phyloP scores from a whole-genome alignment of 2,113 vertebrate species.

The Nettapus auritus region DNA sequence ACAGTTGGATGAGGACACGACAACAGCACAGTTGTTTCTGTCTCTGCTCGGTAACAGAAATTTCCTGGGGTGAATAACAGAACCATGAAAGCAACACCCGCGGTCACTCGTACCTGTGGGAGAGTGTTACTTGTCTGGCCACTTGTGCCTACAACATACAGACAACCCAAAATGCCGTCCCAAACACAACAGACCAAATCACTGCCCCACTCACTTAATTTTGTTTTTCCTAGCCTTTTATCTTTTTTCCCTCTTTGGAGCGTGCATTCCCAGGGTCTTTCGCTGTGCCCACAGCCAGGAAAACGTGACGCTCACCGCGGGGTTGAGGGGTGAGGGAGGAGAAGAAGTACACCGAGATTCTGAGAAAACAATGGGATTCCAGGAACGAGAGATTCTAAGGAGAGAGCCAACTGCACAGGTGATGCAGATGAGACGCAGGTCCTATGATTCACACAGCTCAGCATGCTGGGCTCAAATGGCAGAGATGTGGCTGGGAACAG shows the following conservation, averaged over 20 bases:
- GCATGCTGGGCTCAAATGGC: background rate
- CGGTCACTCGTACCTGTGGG: background rate
- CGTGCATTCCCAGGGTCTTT: background rate
- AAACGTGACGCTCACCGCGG: rapidly evolving
- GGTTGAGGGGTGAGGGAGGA: background rate
- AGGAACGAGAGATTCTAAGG: background rate
- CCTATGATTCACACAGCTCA: background rate
- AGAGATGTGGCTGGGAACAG: background rate
- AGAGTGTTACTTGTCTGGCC: background rate
- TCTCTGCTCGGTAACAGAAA: background rate
- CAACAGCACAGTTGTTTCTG: background rate
- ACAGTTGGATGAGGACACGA: rapidly evolving
- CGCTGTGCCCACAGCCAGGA: background rate
- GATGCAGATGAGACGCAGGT: background rate
- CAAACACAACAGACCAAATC: background rate
- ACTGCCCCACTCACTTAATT: background rate
- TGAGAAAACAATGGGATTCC: background rate
- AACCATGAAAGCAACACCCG: background rate
- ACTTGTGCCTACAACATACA: background rate
- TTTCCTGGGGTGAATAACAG: background rate
- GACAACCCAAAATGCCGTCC: no score
- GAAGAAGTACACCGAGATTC: background rate
- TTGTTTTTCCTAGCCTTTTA: background rate
- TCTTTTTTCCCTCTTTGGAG: background rate
- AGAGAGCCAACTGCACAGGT: background rate